Base-by-base conservation (phyloP, 1,140 invertebrate genomes). In the Akabosia matsudoensis region DNA sequence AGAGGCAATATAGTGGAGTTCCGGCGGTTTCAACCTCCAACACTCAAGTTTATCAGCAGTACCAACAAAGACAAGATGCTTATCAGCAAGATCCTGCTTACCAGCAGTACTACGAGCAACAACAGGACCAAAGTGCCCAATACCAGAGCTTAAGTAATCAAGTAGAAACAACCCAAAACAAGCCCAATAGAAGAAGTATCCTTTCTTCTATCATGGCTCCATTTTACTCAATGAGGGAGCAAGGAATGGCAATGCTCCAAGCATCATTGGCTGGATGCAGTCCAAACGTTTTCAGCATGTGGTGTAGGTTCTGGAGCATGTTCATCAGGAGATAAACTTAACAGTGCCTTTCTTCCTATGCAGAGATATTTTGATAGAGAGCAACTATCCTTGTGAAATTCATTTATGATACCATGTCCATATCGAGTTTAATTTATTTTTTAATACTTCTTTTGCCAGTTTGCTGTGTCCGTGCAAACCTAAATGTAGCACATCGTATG, bases 301-400 rank as follows among this genome's bases (percentile, higher is more conserved):
- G 70, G 70, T 72, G 70, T 24, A 34, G 70, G 24, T 72, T 72
- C 24, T 72, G 70, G 70, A 3, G 7, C 30, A 72, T 72, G 70
- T 72, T 72, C 24, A 45, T 45, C n/a, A 31, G 16, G 37, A 33
- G 67, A 70, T 31, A 70, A 70, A 70, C 18, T 64, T 28, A 28
- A 70, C 10, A 7, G 24, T 33, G 67, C 7, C 13, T 10, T 31
- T 70, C 28, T 64, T 64, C 4, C 28, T n/a, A n/a, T n/a, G n/a
- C n/a, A n/a, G n/a, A n/a, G n/a, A n/a, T n/a, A n/a, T n/a, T n/a
- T n/a, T n/a, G n/a, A n/a, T n/a, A n/a, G n/a, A n/a, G n/a, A n/a
- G n/a, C n/a, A n/a, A n/a, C n/a, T n/a, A n/a, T n/a, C n/a, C n/a
- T n/a, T n/a, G n/a, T n/a, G n/a, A n/a, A n/a, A n/a, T n/a, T n/a